phyloP scores from a whole-genome alignment of 2,888 invertebrate genomes.

The Watsonalla cultraria region DNA sequence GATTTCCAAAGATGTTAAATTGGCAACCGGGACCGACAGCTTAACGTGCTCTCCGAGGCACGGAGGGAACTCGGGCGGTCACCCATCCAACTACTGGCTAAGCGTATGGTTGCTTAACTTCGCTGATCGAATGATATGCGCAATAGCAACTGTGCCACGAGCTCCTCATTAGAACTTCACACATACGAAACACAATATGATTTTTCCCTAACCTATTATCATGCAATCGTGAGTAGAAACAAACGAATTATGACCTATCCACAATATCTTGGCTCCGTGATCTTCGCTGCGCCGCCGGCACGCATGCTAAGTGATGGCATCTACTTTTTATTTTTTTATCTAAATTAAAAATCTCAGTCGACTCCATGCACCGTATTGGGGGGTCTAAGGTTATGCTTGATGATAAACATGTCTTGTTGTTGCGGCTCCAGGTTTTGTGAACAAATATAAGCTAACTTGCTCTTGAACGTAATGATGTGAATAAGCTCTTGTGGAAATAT shows the following conservation, averaged over 20 bases:
- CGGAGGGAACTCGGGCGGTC: no score
- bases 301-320: slow-evolving; percentile 45
- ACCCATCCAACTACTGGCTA: no score
- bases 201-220: no score
- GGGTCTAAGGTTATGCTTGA: slow-evolving; percentile 38
- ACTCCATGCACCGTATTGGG: slow-evolving; percentile 25
- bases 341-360: slow-evolving; percentile 61
- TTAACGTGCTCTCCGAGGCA: no score
- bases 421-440: background rate
- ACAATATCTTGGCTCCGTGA: background rate
- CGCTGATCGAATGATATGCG: no score
- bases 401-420: slow-evolving; percentile 21
- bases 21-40: no score
- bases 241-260: background rate
- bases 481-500: no score
- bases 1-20: no score
- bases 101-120: no score
- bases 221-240: background rate
- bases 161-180: background rate
- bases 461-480: no score
- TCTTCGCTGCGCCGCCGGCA: slow-evolving; percentile 9
- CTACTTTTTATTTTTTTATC: slow-evolving; percentile 51
- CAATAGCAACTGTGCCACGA: no score
- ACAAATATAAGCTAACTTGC: background rate
- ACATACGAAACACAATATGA: background rate